Evolutionary conservation across 2,888 invertebrate species (phyloP), one percentile per base, ranked within the genome.

Genomic region (Leptinotarsa peninsularis): DNA sequence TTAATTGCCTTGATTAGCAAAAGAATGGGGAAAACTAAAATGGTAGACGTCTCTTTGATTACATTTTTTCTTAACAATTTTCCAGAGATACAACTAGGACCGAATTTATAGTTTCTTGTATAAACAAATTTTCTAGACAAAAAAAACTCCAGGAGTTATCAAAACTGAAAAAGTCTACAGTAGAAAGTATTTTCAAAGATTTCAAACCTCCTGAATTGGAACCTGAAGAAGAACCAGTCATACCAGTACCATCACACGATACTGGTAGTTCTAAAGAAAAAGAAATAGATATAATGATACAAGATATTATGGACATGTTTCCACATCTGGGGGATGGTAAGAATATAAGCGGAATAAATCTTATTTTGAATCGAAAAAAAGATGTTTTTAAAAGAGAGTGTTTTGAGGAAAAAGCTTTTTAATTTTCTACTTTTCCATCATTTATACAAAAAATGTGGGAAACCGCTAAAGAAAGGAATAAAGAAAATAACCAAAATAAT

Each of bases 311-410:
- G 43, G 90, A 90, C 74, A 88, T 97, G 74, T 89, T 98, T 66
- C 95, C 95, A 3, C 92, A 96, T 88, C 89, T 96, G 67, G 96
- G 96, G 0, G 94, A 94, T 83, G 95, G 91, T 86, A 81, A 82
- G 79, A 79, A 58, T 58, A 23, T 54, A 67, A 13, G 18, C 4
- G 0, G 43, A 43, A 43, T 43, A 43, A 43, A 43, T 10, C 3
- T 43, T 43, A 33, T 43, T 43, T 10, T 43, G 10, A 43, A 43
- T 43, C 10, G 7, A 43, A 43, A 43, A 33, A 33, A 2, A n/a
- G 33, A 2, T 43, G 7, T 7, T 33, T 33, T 5, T 33, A 33
- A 33, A 33, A 33, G 33, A 33, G 33, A 33, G 7, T 33, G 7
- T 33, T 7, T 33, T 33, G 33, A 0, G 33, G 7, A 33, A 33